These are phyloP conservation scores for Urocolius indicus DNA, from an alignment of 2,113 vertebrate species.

Conservation along the genomic window DNA sequence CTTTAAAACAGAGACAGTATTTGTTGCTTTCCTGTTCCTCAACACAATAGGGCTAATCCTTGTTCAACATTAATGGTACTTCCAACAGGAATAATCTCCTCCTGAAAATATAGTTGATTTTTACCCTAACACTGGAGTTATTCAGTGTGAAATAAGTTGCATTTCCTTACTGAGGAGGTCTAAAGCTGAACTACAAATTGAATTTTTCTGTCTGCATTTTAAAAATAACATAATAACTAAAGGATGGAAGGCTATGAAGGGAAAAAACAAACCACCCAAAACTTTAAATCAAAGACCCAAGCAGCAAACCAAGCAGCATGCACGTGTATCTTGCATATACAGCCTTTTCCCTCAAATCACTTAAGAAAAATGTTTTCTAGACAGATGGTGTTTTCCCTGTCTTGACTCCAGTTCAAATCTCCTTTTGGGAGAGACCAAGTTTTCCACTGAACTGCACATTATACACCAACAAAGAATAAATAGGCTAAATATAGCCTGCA, in stretches of 20 bases:
- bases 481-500: conserved; percentile 65
- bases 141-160: not conserved
- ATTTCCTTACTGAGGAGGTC: not conserved
- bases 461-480: conserved; percentile 70
- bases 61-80: conserved; percentile 5
- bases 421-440: conserved; percentile 57
- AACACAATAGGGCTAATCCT: conserved; percentile 17
- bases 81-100: conserved; percentile 14
- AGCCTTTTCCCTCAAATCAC: not conserved
- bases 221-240: not conserved
- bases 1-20: not conserved
- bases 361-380: conserved; percentile 42
- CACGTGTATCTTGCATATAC: not conserved
- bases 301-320: not conserved
- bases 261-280: not conserved
- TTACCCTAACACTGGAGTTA: not conserved
- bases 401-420: conserved; percentile 65
- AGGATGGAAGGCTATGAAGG: not conserved
- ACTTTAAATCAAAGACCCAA: not conserved
- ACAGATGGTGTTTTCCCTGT: conserved; percentile 69
- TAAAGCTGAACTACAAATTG: not conserved
- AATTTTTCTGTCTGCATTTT: not conserved
- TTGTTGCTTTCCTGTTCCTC: conserved; percentile 22
- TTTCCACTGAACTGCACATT: conserved; percentile 67
- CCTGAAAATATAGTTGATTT: not conserved